Base-by-base conservation (phyloP, 2,888 invertebrate species). In the Heliconius cydno region DNA sequence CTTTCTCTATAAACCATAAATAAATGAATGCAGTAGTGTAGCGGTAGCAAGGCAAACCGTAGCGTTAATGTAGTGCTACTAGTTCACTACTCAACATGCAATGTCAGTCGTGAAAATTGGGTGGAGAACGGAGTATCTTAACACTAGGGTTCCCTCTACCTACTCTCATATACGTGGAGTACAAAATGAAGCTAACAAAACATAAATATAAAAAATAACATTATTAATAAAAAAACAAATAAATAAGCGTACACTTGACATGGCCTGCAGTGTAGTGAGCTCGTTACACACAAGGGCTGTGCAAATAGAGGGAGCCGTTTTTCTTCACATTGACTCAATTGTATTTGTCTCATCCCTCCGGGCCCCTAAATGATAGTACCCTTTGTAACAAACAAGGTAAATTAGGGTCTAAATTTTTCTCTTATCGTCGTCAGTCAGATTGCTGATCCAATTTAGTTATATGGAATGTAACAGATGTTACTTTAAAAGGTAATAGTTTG, bases 301-400 rank as follows among this genome's bases (percentile, higher is more conserved):
- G 86, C 89, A 90, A 90, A 90, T 89, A 90, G 82, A 85, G 86
- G 86, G 84, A 81, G 84, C 84, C 87, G 87, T 90, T 91, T 90
- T 92, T 92, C 89, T 89, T 88, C 85, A 86, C 86, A 86, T 87
- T 86, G 88, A 85, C 88, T 88, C 90, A 89, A 91, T 91, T 92
- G 86, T 88, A 87, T 88, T 91, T 90, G 90, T 89, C 86, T 85
- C 85, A 85, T 83, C 85, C 85, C 87, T 85, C 78, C 79, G 79
- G 82, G 83, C 76, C 81, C 76, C 77, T 83, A 83, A 83, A 84
- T 78, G 81, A 84, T 83, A 81, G 83, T 84, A 80, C 79, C 79
- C 82, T 83, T 82, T 84, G 82, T 80, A 79, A 70, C 38, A 80
- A 80, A 80, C 78, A 81, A 81, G 80, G 76, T 70, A 76, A 81